phyloP scores from a whole-genome alignment of 2,113 vertebrate species.

The Erythrolamprus reginae region DNA sequence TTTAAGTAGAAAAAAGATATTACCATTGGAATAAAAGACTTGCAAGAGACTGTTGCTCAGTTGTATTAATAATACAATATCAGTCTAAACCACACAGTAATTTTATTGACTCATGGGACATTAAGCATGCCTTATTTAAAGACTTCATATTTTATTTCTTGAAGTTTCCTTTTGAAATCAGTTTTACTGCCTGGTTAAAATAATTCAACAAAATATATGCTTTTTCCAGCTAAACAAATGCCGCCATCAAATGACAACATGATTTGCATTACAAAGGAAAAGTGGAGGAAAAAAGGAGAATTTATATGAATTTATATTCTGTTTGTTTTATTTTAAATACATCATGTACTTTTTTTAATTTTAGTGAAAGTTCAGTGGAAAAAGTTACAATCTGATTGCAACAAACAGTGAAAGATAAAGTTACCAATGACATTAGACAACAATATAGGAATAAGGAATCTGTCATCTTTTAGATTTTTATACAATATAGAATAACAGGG shows the following conservation, averaged over 20 bases:
- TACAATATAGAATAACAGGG: no score
- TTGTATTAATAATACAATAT: slow-evolving; percentile 58
- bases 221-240: slow-evolving; percentile 40
- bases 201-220: slow-evolving; percentile 49
- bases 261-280: slow-evolving; percentile 11
- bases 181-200: slow-evolving; percentile 54
- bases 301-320: slow-evolving; percentile 14
- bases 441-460: background rate
- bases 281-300: background rate
- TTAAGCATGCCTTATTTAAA: slow-evolving; percentile 53
- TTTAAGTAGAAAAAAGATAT: slow-evolving; percentile 45
- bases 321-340: slow-evolving; percentile 20
- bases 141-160: slow-evolving; percentile 46
- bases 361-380: background rate
- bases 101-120: slow-evolving; percentile 59
- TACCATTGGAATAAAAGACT: slow-evolving; percentile 45
- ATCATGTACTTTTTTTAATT: slow-evolving; percentile 7
- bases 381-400: background rate
- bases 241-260: slow-evolving; percentile 36
- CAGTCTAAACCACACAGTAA: slow-evolving; percentile 51
- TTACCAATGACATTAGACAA: background rate
- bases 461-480: background rate
- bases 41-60: slow-evolving; percentile 39
- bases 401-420: background rate
- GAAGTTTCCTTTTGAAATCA: slow-evolving; percentile 37